Base-by-base conservation (phyloP, 1,140 invertebrate species). In the Nylanderia fulva region DNA sequence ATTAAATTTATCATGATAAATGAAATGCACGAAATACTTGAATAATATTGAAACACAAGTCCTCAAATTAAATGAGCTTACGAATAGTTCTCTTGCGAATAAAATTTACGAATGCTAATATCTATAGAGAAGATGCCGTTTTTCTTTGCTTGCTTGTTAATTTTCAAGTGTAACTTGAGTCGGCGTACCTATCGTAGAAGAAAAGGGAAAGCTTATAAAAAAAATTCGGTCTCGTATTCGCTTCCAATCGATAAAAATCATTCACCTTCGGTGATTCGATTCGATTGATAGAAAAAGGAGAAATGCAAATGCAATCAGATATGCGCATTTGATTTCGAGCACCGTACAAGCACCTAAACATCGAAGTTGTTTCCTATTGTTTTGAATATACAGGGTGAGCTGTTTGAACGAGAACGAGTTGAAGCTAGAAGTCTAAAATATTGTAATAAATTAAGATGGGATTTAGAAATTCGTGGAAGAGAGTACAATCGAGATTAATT, bases 301-400 rank as follows among this genome's bases (percentile, higher is more conserved):
- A 68, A 29, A 24, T 21, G 60, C 36, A 27, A 56, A 72, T 45
- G 18, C 66, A 42, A 72, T 82, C 52, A 58, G 54, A 82, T 5
- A 18, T 52, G 56, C 36, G 33, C 8, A 33, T 33, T 72, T 82
- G 11, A 60, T 71, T 82, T 82, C 66, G 52, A 71, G 66, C 66
- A 52, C n/a, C 52, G 66, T 72, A 82, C 77, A 80, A 71, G 52
- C 36, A 82, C 54, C 13, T 33, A 45, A 60, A 82, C 77, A 82
- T 82, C 77, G 77, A 82, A 82, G 52, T 82, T 82, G 39, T 82
- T 82, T 72, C n/a, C 58, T 33, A 29, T 82, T 45, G 13, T 58
- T 82, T 82, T 36, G 36, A 15, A 21, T 80, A 58, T 69, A 80
- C 64, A 71, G 77, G 27, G 69, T 82, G 8, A 58, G 66, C 13